A percentile compares a stretch with the other conserved stretches of the same genome.
These are phyloP conservation scores for Manis pentadactyla DNA, from an alignment of 2,797 vertebrate species.

Conservation along the genomic window DNA sequence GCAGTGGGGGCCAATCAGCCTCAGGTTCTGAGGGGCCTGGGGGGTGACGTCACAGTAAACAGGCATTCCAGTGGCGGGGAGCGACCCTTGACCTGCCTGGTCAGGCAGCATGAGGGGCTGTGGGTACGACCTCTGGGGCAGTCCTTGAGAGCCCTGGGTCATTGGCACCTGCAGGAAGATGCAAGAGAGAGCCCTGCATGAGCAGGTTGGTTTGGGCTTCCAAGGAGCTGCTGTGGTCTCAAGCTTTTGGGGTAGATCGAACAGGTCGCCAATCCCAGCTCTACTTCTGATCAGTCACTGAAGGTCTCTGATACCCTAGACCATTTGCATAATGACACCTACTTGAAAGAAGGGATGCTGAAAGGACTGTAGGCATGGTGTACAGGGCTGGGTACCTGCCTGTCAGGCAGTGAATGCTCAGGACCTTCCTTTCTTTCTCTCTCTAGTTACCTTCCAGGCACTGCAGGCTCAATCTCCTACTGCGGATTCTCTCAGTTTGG, in stretches of 20 bases:
- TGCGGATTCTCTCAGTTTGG: not conserved
- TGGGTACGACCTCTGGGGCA: constrained; percentile 90
- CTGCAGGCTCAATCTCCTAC: not conserved
- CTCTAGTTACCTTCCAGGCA: not conserved
- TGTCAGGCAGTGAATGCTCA: not conserved
- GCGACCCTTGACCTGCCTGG: constrained; percentile 90
- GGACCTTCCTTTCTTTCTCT: not conserved
- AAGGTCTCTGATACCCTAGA: not conserved
- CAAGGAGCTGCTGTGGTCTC: accelerated
- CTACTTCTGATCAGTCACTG: not conserved
- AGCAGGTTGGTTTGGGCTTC: not conserved
- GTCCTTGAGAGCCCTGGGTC: constrained; percentile 90
- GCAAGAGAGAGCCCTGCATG: constrained; percentile 51
- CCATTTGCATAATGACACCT: not conserved
- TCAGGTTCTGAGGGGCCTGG: constrained; percentile 89
- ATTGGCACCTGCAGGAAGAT: constrained; percentile 88
- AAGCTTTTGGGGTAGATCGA: not conserved
- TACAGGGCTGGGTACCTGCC: not conserved
- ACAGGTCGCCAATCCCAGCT: not conserved
- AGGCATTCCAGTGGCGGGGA: constrained; percentile 89
- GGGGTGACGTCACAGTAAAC: constrained; percentile 95
- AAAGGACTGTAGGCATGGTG: not conserved
- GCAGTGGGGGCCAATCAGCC: constrained; percentile 88
- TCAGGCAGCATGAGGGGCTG: constrained; percentile 90
- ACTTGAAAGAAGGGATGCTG: not conserved